These are phyloP conservation scores for Phyllotreta striolata DNA, from an alignment of 2,888 invertebrate species.

Conservation along the genomic window DNA sequence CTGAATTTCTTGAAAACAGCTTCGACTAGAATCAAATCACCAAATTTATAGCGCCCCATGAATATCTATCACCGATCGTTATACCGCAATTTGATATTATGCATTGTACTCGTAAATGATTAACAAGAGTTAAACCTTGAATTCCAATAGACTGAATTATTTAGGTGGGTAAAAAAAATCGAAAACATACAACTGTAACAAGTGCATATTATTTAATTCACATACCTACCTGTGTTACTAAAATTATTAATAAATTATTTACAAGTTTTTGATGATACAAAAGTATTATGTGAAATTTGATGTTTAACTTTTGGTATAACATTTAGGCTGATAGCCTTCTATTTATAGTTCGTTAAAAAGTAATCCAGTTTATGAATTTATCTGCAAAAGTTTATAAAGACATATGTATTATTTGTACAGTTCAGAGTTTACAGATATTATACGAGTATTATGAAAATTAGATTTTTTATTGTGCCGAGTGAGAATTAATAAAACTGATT, in stretches of 20 bases:
- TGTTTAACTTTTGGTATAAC: slow-evolving; percentile 13
- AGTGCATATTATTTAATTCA: too few species aligned
- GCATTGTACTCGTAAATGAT: too few species aligned
- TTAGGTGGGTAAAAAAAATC: too few species aligned
- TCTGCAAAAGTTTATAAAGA: slow-evolving; percentile 14
- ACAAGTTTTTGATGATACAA: slow-evolving; percentile 1
- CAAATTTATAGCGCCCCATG: slow-evolving; percentile 27
- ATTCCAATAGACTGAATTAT: not conserved
- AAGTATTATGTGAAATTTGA: too few species aligned
- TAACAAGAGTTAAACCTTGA: not conserved
- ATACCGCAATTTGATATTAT: not conserved
- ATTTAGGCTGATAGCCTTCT: not conserved
- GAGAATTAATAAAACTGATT: slow-evolving; percentile 10
- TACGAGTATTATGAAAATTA: slow-evolving; percentile 8
- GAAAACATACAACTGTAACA: too few species aligned
- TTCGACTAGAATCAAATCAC: slow-evolving; percentile 32
- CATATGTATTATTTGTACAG: slow-evolving; percentile 37
- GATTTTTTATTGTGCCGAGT: slow-evolving; percentile 8
- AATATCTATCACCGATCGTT: slow-evolving; percentile 19
- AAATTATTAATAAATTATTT: not conserved
- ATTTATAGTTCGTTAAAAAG: not conserved
- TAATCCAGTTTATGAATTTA: not conserved
- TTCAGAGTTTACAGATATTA: slow-evolving; percentile 29
- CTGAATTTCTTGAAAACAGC: slow-evolving; percentile 32
- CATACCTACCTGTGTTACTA: not conserved